Conservation (phyloP, 2,113 vertebrate species). For the Thamnaconus septentrionalis region DNA sequence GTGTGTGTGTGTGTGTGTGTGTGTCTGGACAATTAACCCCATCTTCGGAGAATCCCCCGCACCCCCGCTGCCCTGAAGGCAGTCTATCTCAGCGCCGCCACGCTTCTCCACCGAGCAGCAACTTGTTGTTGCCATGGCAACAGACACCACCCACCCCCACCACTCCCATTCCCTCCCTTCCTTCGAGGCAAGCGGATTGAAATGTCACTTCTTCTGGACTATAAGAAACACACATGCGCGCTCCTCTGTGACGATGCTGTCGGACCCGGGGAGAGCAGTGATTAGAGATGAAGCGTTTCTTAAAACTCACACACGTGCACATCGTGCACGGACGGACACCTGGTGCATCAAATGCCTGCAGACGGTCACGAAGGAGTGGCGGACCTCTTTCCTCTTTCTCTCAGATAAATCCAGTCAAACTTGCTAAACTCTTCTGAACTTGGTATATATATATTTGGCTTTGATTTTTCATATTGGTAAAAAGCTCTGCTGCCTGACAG, state of each 20-base stretch:
- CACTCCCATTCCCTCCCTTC: slow-evolving; percentile 2
- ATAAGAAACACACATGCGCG: slow-evolving; percentile 1
- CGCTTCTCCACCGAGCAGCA: slow-evolving; percentile 44
- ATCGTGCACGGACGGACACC: no score
- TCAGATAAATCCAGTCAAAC: no score
- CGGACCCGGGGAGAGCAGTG: no score
- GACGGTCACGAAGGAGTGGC: no score
- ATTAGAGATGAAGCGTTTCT: no score
- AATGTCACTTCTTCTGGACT: slow-evolving; percentile 56
- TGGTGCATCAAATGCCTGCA: no score
- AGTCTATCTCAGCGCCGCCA: slow-evolving; percentile 20
- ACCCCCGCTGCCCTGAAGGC: slow-evolving; percentile 6
- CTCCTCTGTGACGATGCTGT: neutral
- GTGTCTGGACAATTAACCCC: slow-evolving; percentile 55
- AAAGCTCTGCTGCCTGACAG: no score
- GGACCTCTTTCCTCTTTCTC: no score
- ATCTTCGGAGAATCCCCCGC: slow-evolving; percentile 25
- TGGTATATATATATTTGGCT: no score
- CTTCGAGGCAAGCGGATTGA: slow-evolving; percentile 27
- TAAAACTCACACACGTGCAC: no score
- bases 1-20: neutral
- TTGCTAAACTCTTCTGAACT: no score
- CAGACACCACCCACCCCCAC: slow-evolving; percentile 33
- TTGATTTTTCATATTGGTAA: no score
- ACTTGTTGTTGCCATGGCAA: slow-evolving; percentile 68